phyloP scores from a whole-genome alignment of 2,888 invertebrate species.

The Tenthredo scrophulariae region DNA sequence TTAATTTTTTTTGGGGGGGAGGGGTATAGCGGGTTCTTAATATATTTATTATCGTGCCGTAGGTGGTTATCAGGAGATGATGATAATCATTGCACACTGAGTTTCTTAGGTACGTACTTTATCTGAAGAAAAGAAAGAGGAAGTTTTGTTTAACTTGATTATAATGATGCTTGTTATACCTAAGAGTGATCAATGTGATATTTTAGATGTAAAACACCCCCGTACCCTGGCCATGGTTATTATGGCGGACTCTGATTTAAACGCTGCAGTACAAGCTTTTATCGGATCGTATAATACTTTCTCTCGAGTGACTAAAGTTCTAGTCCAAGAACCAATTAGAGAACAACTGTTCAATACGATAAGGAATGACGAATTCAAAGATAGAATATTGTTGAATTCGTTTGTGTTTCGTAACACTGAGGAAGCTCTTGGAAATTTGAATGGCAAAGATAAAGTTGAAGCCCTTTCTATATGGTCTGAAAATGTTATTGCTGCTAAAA shows the following conservation, averaged over 20 bases:
- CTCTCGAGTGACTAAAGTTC: neutral
- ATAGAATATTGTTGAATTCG: neutral
- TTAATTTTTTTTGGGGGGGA: neutral
- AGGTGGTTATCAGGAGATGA: neutral
- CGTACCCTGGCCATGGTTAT: neutral
- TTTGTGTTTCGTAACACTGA: slow-evolving; percentile 25
- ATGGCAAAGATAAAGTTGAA: neutral
- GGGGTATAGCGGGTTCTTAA: neutral
- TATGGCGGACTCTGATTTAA: slow-evolving; percentile 38
- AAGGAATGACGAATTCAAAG: neutral
- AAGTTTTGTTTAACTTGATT: neutral
- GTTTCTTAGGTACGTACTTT: no score
- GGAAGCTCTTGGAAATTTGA: slow-evolving; percentile 38
- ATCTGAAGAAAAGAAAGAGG: neutral
- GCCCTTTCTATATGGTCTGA: slow-evolving; percentile 42
- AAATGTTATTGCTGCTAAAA: slow-evolving; percentile 42
- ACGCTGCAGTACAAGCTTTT: slow-evolving; percentile 10
- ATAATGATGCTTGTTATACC: neutral
- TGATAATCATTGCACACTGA: no score
- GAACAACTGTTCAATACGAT: neutral
- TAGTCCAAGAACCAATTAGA: slow-evolving; percentile 36
- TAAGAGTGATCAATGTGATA: neutral
- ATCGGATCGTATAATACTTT: neutral
- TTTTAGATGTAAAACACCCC: neutral
- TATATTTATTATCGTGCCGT: neutral